A percentile compares a stretch with the other conserved stretches of the same genome.
Evolutionary conservation across 2,113 vertebrate genomes (phyloP).

Genomic region (Ceyx melanurus): DNA sequence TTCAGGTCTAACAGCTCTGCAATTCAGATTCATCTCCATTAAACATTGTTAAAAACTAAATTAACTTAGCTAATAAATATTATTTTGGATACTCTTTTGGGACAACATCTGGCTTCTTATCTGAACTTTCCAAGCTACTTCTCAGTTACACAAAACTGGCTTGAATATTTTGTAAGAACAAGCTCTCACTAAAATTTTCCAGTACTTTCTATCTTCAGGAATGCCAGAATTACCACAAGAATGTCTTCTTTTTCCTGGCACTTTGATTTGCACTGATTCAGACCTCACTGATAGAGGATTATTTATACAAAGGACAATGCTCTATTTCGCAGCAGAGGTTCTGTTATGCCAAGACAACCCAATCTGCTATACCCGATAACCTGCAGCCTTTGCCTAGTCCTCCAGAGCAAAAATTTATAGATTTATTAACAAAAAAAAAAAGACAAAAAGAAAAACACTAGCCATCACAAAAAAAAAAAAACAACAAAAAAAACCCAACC

Average conservation of each 20-base stretch:
- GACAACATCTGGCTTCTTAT: constrained; percentile 10
- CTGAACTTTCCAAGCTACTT: not conserved
- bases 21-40: not conserved
- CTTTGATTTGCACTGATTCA: not conserved
- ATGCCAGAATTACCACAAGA: constrained; percentile 19
- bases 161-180: not conserved
- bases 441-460: not conserved
- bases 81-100: not conserved
- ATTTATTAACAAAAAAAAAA: not conserved
- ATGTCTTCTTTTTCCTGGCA: constrained; percentile 4
- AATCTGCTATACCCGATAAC: not conserved
- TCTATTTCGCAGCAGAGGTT: not conserved
- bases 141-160: not conserved
- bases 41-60: not conserved
- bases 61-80: constrained; percentile 20
- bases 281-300: not conserved
- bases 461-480: not conserved
- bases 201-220: not conserved
- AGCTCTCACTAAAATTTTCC: constrained; percentile 6
- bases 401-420: not conserved
- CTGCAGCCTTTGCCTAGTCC: not conserved
- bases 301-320: not conserved
- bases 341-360: not conserved
- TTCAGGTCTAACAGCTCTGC: not conserved
- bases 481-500: not conserved